Base-by-base conservation (phyloP, 2,888 invertebrate genomes). In the Schizotus pectinicornis region DNA sequence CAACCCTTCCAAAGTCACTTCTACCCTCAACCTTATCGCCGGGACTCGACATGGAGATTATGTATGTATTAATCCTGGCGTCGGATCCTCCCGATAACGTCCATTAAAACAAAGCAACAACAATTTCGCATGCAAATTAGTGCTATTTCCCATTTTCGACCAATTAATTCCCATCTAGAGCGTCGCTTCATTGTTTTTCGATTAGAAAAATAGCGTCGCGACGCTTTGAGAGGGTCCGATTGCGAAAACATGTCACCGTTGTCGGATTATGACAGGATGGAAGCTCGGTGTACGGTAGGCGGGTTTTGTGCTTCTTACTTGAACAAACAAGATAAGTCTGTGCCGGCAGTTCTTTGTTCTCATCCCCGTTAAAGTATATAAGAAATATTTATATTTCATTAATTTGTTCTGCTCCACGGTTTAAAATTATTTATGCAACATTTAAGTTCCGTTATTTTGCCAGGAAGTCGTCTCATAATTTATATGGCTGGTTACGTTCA, bases 361-460 rank as follows among this genome's bases (percentile, higher is more conserved):
- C 53, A 32, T 42, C 33, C 55, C 56, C 58, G 36, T 54, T 22
- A 42, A 51, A 55, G 46, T 47, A 60, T 67, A 65, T 67, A 65
- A 67, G 66, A 67, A 67, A 69, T 73, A 71, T 73, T 73, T 73
- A 71, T 73, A 71, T 73, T 72, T 70, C 73, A 72, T 73, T 73
- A 73, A 72, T 73, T 73, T 68, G 68, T 69, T 70, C 70, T 64
- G 70, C 67, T 67, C 56, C 48, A 58, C 62, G 59, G 64, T 63
- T 57, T 37, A 60, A 61, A 68, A 72, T 73, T 73, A 72, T 71
- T 68, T 67, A 73, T 73, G 71, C 72, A 71, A 71, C 72, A 72
- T 73, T 73, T 73, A 71, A 74, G 75, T 74, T 73, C 70, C 71
- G 73, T 68, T 74, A 72, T 73, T 71, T 69, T 68, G 72, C 67